These are phyloP conservation scores for Chinchilla lanigera DNA, from an alignment of 2,113 vertebrate species.

Conservation along the genomic window DNA sequence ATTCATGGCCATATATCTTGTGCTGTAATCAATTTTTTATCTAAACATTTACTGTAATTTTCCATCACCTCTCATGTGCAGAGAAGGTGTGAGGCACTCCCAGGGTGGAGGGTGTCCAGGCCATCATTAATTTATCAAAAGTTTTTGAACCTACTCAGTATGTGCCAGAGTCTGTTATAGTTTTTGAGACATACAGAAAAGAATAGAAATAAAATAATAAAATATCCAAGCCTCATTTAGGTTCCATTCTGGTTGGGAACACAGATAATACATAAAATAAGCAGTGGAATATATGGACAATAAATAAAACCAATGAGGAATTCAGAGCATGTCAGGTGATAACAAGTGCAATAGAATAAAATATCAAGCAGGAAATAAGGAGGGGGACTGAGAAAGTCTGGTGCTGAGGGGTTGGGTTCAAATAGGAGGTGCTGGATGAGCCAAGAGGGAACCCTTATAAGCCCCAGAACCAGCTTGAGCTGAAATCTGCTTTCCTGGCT, in stretches of 20 bases:
- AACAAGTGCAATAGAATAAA: not conserved
- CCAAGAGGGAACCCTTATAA: not conserved
- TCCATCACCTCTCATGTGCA: not conserved
- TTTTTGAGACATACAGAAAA: not conserved
- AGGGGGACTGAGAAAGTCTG: not conserved
- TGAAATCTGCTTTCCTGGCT: not conserved
- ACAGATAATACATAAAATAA: not conserved
- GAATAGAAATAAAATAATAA: not conserved
- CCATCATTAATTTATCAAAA: not conserved
- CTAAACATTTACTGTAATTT: not conserved
- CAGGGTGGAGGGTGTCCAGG: not conserved
- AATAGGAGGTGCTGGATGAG: not conserved
- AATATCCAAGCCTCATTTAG: not conserved
- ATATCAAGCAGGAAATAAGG: not conserved
- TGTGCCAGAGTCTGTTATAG: not conserved
- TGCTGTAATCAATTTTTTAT: not conserved
- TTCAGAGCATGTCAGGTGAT: not conserved
- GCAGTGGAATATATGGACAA: fast-evolving
- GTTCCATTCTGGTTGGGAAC: not conserved
- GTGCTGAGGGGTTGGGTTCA: not conserved
- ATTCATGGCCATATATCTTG: not conserved
- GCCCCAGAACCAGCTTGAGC: not conserved
- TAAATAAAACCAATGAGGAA: not conserved
- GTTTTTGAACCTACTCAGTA: not conserved
- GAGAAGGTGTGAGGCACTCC: not conserved